Base-by-base conservation (phyloP, 2,113 vertebrate genomes). In the Girardinichthys multiradiatus region DNA sequence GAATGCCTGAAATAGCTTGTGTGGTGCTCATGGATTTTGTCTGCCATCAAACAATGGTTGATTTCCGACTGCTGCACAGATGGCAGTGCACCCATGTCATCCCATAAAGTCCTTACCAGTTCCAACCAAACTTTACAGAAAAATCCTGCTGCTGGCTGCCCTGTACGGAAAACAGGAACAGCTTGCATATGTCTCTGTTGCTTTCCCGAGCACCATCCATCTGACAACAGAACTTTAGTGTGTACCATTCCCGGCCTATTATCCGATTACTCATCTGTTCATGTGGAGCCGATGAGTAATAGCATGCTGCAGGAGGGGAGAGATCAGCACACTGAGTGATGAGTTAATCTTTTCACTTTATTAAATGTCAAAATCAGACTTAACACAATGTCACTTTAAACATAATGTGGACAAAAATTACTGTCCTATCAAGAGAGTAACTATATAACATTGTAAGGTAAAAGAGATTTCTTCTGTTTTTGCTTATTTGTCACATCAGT, bases 61-160 rank as follows among this genome's bases (percentile, higher is more conserved):
- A 77, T 80, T 77, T 83, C 67, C 58, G 19, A 64, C 80, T 72
- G 26, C 0, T 30, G 17, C 84, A 74, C 87, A 89, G 89, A 89
- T 85, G 76, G 82, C 26, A 76, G 33, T 70, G 73, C 85, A 87
- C 86, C 87, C 77, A 60, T 76, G 80, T 81, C 77, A 81, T 82
- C 75, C 69, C 64, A 68, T 51, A 58, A 86, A 78, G 78, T 69
- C 72, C 54, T 27, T 13, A 13, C 80, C 63, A 70, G 17, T 35
- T 67, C 60, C 48, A 78, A 33, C 74, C 60, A 77, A 68, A 85
- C 69, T 80, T 77, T 73, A 74, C 70, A 54, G 48, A 68, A 66
- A 48, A 26, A 39, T 72, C 79, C 31, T 57, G 68, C 70, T 70
- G 74, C 76, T 82, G 87, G 65, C 77, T 79, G 72, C 69, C 59